phyloP scores from a whole-genome alignment of 2,113 vertebrate species.

The Boulengeromyrus knoepffleri region DNA sequence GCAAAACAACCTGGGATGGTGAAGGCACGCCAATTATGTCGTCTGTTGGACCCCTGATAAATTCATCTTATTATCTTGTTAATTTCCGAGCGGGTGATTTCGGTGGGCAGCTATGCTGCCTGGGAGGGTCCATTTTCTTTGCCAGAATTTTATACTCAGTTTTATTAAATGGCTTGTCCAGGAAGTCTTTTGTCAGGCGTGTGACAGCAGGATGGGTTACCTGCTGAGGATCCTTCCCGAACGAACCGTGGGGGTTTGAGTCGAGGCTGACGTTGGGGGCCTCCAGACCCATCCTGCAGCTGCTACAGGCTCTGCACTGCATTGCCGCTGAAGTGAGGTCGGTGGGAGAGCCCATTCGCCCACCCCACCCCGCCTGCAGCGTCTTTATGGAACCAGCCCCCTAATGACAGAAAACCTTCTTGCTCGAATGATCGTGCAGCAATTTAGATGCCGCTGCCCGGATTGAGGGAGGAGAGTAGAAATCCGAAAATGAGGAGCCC shows the following conservation, averaged over 20 bases:
- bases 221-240: background rate
- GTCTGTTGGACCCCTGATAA: slow-evolving; percentile 49
- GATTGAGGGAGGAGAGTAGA: background rate
- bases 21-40: slow-evolving; percentile 49
- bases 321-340: background rate
- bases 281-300: background rate
- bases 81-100: slow-evolving; percentile 38
- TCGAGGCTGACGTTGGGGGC: background rate
- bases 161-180: slow-evolving; percentile 34
- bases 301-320: background rate
- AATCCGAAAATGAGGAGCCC: background rate
- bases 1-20: slow-evolving; percentile 39
- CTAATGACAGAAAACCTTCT: background rate
- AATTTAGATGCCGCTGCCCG: background rate
- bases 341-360: background rate
- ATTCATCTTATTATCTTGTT: slow-evolving; percentile 60
- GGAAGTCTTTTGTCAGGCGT: slow-evolving; percentile 9
- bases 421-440: background rate
- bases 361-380: background rate
- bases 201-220: background rate
- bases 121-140: slow-evolving; percentile 44
- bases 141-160: slow-evolving; percentile 23
- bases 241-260: background rate
- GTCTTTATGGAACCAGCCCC: background rate
- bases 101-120: slow-evolving; percentile 50